Evolutionary conservation across 64 coral and sea anemone species (phyloP), one percentile per base, ranked within the genome.

Genomic region (Montipora capricornis): DNA sequence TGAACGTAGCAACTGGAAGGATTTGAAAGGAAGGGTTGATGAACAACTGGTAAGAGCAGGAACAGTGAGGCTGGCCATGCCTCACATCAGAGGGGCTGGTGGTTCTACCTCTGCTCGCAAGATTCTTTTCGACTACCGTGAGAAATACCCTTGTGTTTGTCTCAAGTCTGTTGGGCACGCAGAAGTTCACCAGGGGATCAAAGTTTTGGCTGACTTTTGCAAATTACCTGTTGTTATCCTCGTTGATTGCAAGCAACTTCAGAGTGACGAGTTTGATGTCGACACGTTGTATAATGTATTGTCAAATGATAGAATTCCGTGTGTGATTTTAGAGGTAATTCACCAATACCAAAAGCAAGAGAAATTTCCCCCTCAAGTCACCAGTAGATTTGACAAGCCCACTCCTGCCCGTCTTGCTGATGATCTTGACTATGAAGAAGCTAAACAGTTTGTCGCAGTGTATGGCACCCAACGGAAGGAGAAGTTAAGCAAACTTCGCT

Each of bases 101-200:
- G 94, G 94, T 6, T 92, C 94, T 20, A 96, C 94, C 17, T 92
- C 94, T 10, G 89, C 94, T 10, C 17, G 91, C 5, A 83, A 71
- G 15, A 58, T 96, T 46, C 70, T 96, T 17, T 96, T 55, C 76
- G 90, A 84, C 10, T 92, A 55, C 47, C 94, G 88, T 14, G 20
- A 58, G 3, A 62, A 70, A 14, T 92, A 88, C 82, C 93, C 93
- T 44, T 95, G 93, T n/a, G 93, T 95, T 57, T 84, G 79, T 11
- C 87, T 94, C 57, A 81, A 74, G 55, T 81, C 79, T 46, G 79
- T 94, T 19, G 75, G 79, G 24, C 61, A 89, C 15, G 53, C 80
- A 26, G 87, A 94, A n/a, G 70, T 85, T 20, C 13, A 20, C 26
- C 24, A 68, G 14, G 93, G 78, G 13, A 94, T 94, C 47, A 94